Evolutionary conservation across 1,140 invertebrate genomes (phyloP), one percentile per base, ranked within the genome.

Genomic region (Trypoxylus dichotomus): DNA sequence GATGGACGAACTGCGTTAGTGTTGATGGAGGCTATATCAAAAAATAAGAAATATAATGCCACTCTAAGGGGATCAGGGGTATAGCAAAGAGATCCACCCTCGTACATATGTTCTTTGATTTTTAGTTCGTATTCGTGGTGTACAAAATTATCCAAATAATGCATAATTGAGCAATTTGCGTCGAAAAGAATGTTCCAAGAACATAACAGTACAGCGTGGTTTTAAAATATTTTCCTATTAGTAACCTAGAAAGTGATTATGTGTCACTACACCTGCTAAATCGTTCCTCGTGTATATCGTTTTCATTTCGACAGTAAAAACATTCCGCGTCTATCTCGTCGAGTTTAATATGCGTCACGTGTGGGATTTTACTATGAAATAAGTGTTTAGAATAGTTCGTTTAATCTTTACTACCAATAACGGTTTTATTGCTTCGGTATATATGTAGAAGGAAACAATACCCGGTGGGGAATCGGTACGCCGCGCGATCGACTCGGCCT

Each of bases 371-470:
- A 68, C 60, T 68, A 25, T 68, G 60, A 68, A 68, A 27, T 68
- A 68, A 68, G 60, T 68, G 60, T 68, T 68, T 68, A 68, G 60
- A 68, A 68, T 68, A 68, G 60, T 68, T 68, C 24, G 60, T 68
- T 21, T 68, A 68, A 68, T 68, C 60, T 68, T 68, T 68, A 68
- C 25, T 42, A 42, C 72, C 72, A 74, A 74, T 74, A 74, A 74
- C 72, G 32, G 41, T 74, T 74, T 74, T 74, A 74, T 74, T 74
- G 32, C 72, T 74, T 43, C 60, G 60, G 60, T 25, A 54, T 54
- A 54, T 54, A n/a, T n/a, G n/a, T n/a, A 68, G 72, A 24, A 74
- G 72, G 41, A 74, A 74, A 74, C 72, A 74, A 74, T 74, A 43
- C 72, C 41, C 72, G 15, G 29, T 21, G 72, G 41, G 41, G 41